Conservation (phyloP, 2,113 vertebrate species). For the Zapus hudsonius region DNA sequence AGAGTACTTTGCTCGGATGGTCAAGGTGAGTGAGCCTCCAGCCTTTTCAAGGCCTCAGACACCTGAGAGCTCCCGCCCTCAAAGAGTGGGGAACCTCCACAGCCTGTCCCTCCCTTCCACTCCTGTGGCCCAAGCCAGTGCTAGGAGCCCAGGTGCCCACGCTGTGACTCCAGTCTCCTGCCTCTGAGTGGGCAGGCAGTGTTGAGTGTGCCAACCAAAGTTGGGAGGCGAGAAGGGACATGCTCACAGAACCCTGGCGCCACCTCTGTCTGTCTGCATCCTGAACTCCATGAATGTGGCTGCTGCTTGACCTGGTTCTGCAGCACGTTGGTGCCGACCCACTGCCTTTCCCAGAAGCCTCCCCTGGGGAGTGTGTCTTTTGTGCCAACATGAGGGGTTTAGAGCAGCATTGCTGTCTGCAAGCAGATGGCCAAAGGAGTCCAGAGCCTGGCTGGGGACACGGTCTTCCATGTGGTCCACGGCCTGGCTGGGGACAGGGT, state of each 20-base stretch:
- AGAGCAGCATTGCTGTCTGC: neutral
- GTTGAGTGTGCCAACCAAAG: neutral
- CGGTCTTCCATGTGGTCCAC: neutral
- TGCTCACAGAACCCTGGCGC: neutral
- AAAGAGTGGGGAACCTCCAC: neutral
- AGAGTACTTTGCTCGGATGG: slow-evolving; percentile 97
- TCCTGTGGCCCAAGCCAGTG: neutral
- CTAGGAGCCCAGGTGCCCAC: neutral
- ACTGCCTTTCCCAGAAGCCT: neutral
- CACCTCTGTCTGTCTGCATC: neutral
- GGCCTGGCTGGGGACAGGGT: no score
- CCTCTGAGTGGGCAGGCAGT: neutral
- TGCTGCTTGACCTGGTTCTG: neutral
- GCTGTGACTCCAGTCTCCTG: neutral
- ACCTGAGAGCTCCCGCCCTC: neutral
- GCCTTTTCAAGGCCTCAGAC: neutral
- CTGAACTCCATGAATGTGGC: neutral
- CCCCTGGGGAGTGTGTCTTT: neutral
- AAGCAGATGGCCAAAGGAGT: neutral
- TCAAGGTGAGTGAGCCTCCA: slow-evolving; percentile 89
- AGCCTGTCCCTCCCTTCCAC: neutral
- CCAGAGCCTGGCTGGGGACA: no score
- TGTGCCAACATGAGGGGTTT: neutral
- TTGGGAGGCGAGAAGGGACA: neutral
- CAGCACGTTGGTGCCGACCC: neutral